Evolutionary conservation across 2,888 invertebrate species (phyloP).

Genomic region (Hypolimnas misippus): DNA sequence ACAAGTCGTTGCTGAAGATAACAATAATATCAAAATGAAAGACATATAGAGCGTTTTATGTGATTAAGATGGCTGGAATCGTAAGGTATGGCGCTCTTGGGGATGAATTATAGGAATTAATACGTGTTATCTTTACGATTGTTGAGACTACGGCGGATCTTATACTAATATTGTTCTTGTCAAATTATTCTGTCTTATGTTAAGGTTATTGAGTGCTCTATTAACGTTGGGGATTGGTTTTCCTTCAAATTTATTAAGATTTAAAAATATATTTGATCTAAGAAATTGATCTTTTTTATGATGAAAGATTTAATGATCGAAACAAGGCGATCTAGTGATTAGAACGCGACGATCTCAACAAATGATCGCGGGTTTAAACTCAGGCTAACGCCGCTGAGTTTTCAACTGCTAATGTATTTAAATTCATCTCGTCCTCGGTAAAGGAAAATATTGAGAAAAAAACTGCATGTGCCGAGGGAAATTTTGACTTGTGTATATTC

Average conservation of each 20-base stretch:
- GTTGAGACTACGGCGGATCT: conserved; percentile 9
- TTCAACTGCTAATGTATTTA: too few relatives aligned
- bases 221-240: background rate
- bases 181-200: conserved; percentile 12
- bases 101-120: conserved; percentile 29
- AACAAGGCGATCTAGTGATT: too few relatives aligned
- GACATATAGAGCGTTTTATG: conserved; percentile 10
- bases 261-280: background rate
- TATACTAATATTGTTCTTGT: conserved; percentile 22
- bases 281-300: background rate
- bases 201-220: background rate
- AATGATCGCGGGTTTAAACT: too few relatives aligned
- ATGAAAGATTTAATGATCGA: background rate
- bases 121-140: conserved; percentile 25
- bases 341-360: too few relatives aligned
- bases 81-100: conserved; percentile 15
- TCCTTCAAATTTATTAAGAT: background rate
- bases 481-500: too few relatives aligned
- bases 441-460: too few relatives aligned
- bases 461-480: too few relatives aligned
- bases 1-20: conserved; percentile 7
- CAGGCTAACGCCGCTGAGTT: too few relatives aligned
- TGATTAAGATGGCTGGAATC: conserved; percentile 18
- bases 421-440: too few relatives aligned
- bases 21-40: conserved; percentile 15